Conservation (phyloP, 2,113 vertebrate species). For the Chloropsis cyanopogon region DNA sequence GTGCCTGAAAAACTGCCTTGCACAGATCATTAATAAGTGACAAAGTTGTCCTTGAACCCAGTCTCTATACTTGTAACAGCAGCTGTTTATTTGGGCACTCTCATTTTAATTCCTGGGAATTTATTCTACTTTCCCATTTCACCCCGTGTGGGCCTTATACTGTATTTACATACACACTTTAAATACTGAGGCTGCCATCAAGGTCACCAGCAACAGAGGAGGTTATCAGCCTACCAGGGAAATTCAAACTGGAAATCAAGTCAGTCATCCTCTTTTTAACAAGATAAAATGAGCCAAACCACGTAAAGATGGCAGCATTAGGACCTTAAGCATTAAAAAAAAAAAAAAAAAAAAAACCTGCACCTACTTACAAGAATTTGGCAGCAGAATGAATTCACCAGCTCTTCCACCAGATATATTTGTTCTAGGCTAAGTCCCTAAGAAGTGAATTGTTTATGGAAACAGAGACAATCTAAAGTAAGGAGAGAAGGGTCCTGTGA, state of each 20-base stretch:
- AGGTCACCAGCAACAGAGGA: background rate
- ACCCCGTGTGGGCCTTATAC: background rate
- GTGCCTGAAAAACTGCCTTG: fast-evolving
- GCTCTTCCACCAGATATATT: background rate
- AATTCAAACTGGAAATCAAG: background rate
- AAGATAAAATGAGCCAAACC: background rate
- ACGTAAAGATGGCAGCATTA: background rate
- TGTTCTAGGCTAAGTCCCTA: background rate
- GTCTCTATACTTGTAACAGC: background rate
- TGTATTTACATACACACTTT: background rate
- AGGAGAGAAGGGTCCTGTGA: background rate
- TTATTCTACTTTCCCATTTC: background rate
- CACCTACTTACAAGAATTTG: background rate
- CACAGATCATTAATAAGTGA: slow-evolving; percentile 10
- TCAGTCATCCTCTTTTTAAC: background rate
- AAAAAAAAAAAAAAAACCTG: background rate
- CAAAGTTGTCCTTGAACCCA: slow-evolving; percentile 16
- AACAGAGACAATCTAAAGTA: background rate
- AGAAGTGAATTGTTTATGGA: background rate
- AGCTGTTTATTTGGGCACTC: background rate
- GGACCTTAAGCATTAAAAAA: background rate
- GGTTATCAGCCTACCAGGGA: background rate
- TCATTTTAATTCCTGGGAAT: background rate
- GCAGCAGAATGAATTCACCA: background rate
- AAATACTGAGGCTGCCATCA: background rate